Percentiles rank a stretch among this genome's conserved stretches.
These are phyloP conservation scores for Dermochelys coriacea DNA, from an alignment of 2,797 vertebrate species.

Conservation along the genomic window DNA sequence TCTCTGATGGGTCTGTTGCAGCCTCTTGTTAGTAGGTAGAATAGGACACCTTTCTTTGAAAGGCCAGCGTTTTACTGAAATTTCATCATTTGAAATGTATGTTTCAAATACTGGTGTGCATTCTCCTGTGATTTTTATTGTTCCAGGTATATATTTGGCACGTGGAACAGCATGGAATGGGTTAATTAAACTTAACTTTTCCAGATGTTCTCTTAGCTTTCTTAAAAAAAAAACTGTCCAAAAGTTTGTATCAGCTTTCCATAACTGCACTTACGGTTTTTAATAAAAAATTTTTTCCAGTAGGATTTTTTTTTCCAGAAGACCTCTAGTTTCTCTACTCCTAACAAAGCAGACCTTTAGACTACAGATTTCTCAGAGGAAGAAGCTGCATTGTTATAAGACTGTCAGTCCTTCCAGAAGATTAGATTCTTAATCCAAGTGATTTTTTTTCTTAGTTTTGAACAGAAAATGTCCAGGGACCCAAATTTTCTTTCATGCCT, in stretches of 20 bases:
- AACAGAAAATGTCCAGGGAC: neutral
- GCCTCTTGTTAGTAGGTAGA: neutral
- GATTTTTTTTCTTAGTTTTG: neutral
- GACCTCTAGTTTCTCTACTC: neutral
- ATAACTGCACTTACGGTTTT: too few relatives aligned
- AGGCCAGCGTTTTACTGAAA: neutral
- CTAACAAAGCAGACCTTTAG: neutral
- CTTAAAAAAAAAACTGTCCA: neutral
- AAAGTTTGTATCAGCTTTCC: neutral
- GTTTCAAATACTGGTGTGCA: neutral
- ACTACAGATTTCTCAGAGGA: neutral
- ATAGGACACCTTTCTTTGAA: neutral
- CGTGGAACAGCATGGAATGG: fast-evolving
- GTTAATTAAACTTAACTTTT: neutral
- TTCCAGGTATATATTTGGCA: neutral
- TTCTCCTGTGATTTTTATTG: neutral
- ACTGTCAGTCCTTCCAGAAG: neutral
- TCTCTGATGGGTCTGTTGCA: neutral
- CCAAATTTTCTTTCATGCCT: neutral
- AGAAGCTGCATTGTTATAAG: neutral
- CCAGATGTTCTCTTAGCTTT: neutral
- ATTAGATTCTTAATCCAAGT: neutral
- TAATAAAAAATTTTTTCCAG: neutral
- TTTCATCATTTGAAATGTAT: neutral
- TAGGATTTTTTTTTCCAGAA: neutral